Percentiles rank a stretch among this genome's conserved stretches.
These are phyloP conservation scores for Cyanoramphus novaezelandiae DNA, from an alignment of 2,113 vertebrate species.

Conservation along the genomic window DNA sequence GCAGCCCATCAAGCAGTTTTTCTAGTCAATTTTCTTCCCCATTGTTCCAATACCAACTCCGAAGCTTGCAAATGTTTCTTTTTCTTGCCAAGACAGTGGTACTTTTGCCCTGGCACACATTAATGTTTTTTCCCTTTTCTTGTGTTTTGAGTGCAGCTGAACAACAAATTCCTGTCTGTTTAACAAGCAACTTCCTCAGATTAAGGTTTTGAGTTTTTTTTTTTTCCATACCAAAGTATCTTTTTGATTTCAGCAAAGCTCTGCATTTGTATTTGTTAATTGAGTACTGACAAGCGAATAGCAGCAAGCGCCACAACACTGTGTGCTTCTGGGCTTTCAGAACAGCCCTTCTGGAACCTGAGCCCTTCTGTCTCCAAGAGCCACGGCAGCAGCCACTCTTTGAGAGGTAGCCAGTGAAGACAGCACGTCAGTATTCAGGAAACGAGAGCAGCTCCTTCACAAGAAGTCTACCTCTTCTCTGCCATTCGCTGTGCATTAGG, in stretches of 20 bases:
- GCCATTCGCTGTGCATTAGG: background rate
- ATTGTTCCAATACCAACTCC: slow-evolving; percentile 22
- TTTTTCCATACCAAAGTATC: background rate
- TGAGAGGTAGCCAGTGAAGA: background rate
- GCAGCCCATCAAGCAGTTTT: slow-evolving; percentile 29
- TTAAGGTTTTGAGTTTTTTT: background rate
- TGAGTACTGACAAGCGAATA: background rate
- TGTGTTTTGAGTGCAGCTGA: slow-evolving; percentile 66
- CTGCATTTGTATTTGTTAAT: slow-evolving; percentile 10
- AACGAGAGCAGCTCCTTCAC: background rate
- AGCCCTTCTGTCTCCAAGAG: background rate
- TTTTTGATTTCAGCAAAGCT: background rate
- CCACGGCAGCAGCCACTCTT: accelerated
- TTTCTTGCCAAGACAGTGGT: slow-evolving; percentile 55
- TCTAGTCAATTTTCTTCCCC: slow-evolving; percentile 51
- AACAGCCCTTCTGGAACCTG: background rate
- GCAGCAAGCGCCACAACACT: background rate
- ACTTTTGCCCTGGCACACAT: slow-evolving; percentile 60
- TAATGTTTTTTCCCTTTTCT: slow-evolving; percentile 20
- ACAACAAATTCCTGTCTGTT: slow-evolving; percentile 45
- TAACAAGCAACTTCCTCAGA: slow-evolving; percentile 41
- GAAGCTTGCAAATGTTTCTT: slow-evolving; percentile 58
- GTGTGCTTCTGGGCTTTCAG: background rate
- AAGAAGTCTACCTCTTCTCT: background rate
- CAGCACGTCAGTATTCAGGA: background rate